These are phyloP conservation scores for Polydrusus tereticollis DNA, from an alignment of 2,888 invertebrate genomes.

Conservation along the genomic window DNA sequence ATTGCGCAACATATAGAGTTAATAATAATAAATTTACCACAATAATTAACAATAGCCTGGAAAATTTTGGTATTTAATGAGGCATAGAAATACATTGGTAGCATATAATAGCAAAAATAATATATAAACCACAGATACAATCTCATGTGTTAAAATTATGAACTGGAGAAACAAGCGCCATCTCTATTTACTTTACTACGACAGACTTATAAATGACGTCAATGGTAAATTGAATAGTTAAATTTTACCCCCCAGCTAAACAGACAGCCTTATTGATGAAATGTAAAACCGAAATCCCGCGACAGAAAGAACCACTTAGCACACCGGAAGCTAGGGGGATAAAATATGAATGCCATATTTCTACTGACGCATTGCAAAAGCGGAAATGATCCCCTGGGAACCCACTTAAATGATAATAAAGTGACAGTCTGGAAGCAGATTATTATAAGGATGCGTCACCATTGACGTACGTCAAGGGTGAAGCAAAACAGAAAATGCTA, in stretches of 20 bases:
- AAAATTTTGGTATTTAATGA: conserved; percentile 2
- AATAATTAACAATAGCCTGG: neutral
- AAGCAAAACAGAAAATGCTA: too few relatives aligned
- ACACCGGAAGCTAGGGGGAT: conserved; percentile 13
- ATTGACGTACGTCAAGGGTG: neutral
- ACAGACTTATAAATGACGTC: too few relatives aligned
- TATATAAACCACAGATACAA: too few relatives aligned
- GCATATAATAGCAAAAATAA: too few relatives aligned
- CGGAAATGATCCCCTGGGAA: conserved; percentile 30
- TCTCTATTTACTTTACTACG: too few relatives aligned
- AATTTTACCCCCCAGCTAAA: too few relatives aligned
- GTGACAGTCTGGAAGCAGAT: neutral
- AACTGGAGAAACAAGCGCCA: too few relatives aligned
- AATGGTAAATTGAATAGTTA: too few relatives aligned
- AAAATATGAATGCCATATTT: conserved; percentile 11
- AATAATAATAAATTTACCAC: neutral
- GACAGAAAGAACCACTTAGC: conserved; percentile 22
- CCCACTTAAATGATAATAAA: neutral
- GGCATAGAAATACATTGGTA: conserved; percentile 8
- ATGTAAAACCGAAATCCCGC: neutral
- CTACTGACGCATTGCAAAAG: conserved; percentile 27
- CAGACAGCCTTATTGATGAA: conserved; percentile 8
- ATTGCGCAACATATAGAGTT: neutral
- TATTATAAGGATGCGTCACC: neutral
- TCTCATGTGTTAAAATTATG: too few relatives aligned